Evolutionary conservation across 2,888 invertebrate genomes (phyloP).

Genomic region (Copidosoma aretas): DNA sequence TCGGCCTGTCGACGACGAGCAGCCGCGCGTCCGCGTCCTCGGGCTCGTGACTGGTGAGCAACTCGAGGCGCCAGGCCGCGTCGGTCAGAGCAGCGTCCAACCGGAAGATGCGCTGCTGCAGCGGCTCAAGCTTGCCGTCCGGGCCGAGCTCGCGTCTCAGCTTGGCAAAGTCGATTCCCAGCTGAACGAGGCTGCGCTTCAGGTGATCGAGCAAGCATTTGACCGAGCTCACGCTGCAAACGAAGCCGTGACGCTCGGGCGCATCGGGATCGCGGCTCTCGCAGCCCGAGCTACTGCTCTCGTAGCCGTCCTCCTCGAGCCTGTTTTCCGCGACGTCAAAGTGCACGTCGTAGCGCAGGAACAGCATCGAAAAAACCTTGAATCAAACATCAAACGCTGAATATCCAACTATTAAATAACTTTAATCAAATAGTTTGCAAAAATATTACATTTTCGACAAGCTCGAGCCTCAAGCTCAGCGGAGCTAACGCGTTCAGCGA

Average conservation of each 20-base stretch:
- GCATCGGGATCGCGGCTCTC: conserved; percentile 55
- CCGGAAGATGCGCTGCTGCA: conserved; percentile 46
- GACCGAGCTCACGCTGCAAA: conserved; percentile 69
- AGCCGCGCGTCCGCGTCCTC: conserved; percentile 59
- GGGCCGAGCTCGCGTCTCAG: conserved; percentile 10
- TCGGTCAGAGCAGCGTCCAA: conserved; percentile 54
- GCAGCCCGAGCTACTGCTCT: conserved; percentile 48
- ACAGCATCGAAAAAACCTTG: conserved; percentile 69
- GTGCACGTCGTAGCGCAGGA: conserved; percentile 69
- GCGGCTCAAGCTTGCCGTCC: conserved; percentile 36
- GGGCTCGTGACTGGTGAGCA: conserved; percentile 69
- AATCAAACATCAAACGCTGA: too few relatives aligned
- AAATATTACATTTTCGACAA: conserved; percentile 70
- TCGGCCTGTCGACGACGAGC: conserved; percentile 44
- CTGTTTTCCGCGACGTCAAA: conserved; percentile 62
- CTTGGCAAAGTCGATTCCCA: conserved; percentile 36
- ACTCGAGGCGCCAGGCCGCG: conserved; percentile 75
- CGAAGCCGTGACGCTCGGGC: conserved; percentile 62
- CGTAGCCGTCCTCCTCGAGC: conserved; percentile 64
- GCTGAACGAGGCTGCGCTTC: conserved; percentile 63
- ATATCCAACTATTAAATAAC: too few relatives aligned
- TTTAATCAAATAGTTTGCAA: too few relatives aligned
- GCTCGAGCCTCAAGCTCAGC: conserved; percentile 62
- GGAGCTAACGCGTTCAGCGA: conserved; percentile 47
- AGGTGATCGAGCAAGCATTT: conserved; percentile 68